Evolutionary conservation across 2,888 invertebrate species (phyloP).

Genomic region (Leistus spinibarbis): DNA sequence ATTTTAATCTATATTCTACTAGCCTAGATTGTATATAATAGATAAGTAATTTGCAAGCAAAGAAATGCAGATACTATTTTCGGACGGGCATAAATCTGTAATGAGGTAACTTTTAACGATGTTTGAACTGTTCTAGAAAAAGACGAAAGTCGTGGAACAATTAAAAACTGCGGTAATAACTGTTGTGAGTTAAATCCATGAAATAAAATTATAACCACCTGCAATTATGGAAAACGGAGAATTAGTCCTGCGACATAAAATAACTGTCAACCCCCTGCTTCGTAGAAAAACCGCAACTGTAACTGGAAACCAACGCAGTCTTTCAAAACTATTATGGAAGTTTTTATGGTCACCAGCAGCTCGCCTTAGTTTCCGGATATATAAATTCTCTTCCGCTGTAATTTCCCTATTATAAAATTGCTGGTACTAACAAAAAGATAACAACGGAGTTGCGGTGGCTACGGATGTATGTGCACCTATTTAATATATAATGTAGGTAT

Average conservation of each 20-base stretch:
- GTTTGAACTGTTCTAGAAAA: too few species aligned
- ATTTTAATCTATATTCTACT: too few species aligned
- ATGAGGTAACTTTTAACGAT: too few species aligned
- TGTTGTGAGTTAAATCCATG: background rate
- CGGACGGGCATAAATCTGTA: too few species aligned
- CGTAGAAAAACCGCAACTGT: background rate
- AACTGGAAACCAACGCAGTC: background rate
- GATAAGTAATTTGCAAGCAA: too few species aligned
- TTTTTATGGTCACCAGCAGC: background rate
- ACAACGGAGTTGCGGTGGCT: background rate
- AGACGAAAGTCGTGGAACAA: background rate
- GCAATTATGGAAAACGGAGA: background rate
- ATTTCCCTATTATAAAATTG: background rate
- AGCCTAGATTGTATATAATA: too few species aligned
- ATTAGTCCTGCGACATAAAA: background rate
- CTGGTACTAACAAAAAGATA: background rate
- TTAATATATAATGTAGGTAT: constrained; percentile 7
- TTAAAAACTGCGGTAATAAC: background rate
- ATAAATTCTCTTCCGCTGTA: background rate
- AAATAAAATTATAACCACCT: background rate
- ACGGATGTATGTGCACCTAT: background rate
- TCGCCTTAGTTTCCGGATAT: background rate
- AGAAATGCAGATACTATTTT: too few species aligned
- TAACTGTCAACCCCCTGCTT: background rate
- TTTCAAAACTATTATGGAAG: background rate